These are phyloP conservation scores for Palythoa heliodiscus DNA, from an alignment of 92 coral and sea anemone species.

Conservation along the genomic window DNA sequence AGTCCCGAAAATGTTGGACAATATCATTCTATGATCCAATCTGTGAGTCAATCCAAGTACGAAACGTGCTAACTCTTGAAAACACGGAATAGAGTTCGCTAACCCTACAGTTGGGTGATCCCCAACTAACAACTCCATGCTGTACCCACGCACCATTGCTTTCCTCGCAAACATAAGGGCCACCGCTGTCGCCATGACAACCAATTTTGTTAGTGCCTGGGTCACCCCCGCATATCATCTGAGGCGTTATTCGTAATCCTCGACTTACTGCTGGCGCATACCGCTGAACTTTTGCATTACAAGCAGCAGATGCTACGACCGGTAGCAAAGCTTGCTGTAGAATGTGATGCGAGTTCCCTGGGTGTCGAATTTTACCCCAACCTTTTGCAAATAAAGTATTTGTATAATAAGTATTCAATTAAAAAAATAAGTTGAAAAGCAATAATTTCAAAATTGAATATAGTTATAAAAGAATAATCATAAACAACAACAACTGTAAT, in stretches of 20 bases:
- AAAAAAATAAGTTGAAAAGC: too few relatives aligned
- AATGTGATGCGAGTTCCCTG: conserved; percentile 22
- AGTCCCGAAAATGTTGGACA: not conserved
- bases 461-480: too few relatives aligned
- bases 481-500: too few relatives aligned
- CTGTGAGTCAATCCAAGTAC: conserved; percentile 21
- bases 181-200: conserved; percentile 42
- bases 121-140: conserved; percentile 38
- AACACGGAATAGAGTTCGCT: conserved; percentile 35
- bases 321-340: conserved; percentile 37
- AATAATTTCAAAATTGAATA: too few relatives aligned
- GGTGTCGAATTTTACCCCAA: conserved; percentile 25
- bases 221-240: conserved; percentile 34
- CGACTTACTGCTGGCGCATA: conserved; percentile 10
- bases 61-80: conserved; percentile 28
- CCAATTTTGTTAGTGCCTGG: conserved; percentile 21
- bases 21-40: not conserved
- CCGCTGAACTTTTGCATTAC: conserved; percentile 30
- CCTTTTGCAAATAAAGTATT: conserved; percentile 2
- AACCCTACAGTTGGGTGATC: conserved; percentile 19
- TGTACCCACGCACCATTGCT: conserved; percentile 32
- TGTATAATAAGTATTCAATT: not conserved
- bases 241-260: conserved; percentile 24
- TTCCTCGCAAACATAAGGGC: conserved; percentile 28
- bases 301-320: not conserved